Evolutionary conservation across 2,797 vertebrate genomes (phyloP), one percentile per base, ranked within the genome.

Genomic region (Masticophis lateralis): DNA sequence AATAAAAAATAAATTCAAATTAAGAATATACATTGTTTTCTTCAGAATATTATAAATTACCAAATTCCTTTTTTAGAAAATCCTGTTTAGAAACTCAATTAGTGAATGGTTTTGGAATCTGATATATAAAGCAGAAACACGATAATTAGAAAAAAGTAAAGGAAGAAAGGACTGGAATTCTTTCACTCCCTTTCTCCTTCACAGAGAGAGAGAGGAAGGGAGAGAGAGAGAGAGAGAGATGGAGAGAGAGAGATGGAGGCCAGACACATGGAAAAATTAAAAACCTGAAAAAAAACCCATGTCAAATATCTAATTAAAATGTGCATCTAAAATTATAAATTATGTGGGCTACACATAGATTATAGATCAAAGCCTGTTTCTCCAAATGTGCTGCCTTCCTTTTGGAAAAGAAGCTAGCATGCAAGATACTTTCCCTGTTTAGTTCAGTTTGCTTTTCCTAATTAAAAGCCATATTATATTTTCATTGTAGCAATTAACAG

Each of bases 401-500:
- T n/a, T 95, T 88, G 66, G 89, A 92, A 4, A 1, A 60, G 51
- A 91, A 93, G 57, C 74, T 90, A 92, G 93, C 66, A 57, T 94
- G 94, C 90, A 96, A 59, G 51, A 53, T 55, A 93, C 61, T 94
- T 90, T 32, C 91, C 66, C 90, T 95, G 22, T 94, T 92, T 92
- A 43, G 94, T 91, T 92, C 60, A 92, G 74, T 57, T 90, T 94
- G 92, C 55, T 91, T 96, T 95, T 91, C 93, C 92, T 94, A 92
- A 94, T 96, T 94, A 93, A 88, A 95, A 95, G 89, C 93, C 93
- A 96, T 94, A 89, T 94, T 94, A 90, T 96, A 96, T 95, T 92
- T 94, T 95, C 95, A 93, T 88, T 94, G 90, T 92, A 90, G 95
- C 90, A 94, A 97, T 97, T 97, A 95, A 96, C 93, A 93, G 95